phyloP scores from a whole-genome alignment of 2,888 invertebrate genomes.

The Psylliodes chrysocephalus region DNA sequence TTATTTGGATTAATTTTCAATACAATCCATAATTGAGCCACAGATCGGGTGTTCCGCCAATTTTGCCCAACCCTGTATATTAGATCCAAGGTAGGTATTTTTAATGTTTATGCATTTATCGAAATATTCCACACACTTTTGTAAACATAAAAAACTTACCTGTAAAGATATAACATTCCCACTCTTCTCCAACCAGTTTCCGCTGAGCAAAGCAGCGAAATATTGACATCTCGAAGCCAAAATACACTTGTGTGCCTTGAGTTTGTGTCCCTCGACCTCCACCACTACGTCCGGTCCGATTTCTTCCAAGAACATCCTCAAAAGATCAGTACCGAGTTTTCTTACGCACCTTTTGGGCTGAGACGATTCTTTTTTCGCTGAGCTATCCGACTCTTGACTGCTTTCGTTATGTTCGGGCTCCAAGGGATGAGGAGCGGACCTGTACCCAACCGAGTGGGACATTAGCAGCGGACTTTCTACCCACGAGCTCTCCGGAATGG shows the following conservation, averaged over 20 bases:
- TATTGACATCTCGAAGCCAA: conserved; percentile 91
- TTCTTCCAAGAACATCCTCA: conserved; percentile 92
- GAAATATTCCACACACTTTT: too few species aligned
- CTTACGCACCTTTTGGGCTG: conserved; percentile 57
- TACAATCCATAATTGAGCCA: too few species aligned
- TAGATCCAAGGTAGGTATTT: too few species aligned
- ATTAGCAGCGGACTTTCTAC: conserved; percentile 71
- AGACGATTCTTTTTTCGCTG: conserved; percentile 59
- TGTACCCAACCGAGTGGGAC: conserved; percentile 71
- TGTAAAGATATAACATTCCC: conserved; percentile 87
- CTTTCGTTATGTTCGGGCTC: conserved; percentile 57
- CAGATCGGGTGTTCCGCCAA: too few species aligned
- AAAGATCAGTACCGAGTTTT: conserved; percentile 84
- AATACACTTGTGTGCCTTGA: conserved; percentile 92
- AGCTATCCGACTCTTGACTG: conserved; percentile 52
- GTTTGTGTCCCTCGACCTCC: conserved; percentile 83
- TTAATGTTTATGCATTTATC: too few species aligned
- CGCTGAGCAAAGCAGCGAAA: conserved; percentile 90
- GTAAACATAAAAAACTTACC: conserved; percentile 72
- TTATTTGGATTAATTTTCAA: too few species aligned
- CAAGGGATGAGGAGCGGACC: conserved; percentile 60
- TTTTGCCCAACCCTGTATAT: too few species aligned
- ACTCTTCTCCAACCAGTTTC: conserved; percentile 83
- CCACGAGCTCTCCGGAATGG: conserved; percentile 78
- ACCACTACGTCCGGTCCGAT: conserved; percentile 89